These are phyloP conservation scores for Apotomis betuletana DNA, from an alignment of 2,888 invertebrate genomes.

Conservation along the genomic window DNA sequence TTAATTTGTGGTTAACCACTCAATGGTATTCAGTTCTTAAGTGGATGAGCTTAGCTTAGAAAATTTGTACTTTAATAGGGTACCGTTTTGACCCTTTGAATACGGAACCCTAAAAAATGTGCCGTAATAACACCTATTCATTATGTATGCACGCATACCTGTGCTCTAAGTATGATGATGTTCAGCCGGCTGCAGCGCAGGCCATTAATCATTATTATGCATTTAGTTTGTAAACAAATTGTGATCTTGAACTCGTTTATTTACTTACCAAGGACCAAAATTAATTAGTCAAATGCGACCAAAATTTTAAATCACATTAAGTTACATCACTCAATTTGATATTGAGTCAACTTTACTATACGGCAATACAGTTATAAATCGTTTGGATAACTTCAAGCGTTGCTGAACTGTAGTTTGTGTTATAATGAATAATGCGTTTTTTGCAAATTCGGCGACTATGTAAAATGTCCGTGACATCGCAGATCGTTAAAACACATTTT, in stretches of 20 bases:
- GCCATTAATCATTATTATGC: slow-evolving; percentile 29
- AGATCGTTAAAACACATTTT: not conserved
- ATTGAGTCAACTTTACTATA: not conserved
- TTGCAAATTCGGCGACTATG: not conserved
- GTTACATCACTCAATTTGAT: not conserved
- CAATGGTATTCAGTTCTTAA: too few species aligned
- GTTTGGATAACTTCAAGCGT: not conserved
- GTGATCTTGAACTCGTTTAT: slow-evolving; percentile 29
- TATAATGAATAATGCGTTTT: slow-evolving; percentile 18
- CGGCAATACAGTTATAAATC: not conserved
- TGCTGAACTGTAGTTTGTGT: not conserved
- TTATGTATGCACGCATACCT: not conserved
- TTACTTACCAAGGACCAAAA: slow-evolving; percentile 7
- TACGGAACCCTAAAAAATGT: too few species aligned
- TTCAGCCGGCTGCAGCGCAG: not conserved
- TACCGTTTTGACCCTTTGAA: too few species aligned
- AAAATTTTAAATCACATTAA: not conserved
- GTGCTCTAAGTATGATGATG: slow-evolving; percentile 5
- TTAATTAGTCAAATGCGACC: slow-evolving; percentile 19
- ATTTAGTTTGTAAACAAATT: slow-evolving; percentile 18
- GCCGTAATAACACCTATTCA: too few species aligned
- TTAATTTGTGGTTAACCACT: too few species aligned
- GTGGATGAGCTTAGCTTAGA: too few species aligned
- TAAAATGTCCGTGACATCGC: not conserved
- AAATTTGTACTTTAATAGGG: too few species aligned